Percentiles rank a stretch among this genome's conserved stretches.
Conservation (phyloP, 1,140 invertebrate species). For the Megalonaias nervosa region DNA sequence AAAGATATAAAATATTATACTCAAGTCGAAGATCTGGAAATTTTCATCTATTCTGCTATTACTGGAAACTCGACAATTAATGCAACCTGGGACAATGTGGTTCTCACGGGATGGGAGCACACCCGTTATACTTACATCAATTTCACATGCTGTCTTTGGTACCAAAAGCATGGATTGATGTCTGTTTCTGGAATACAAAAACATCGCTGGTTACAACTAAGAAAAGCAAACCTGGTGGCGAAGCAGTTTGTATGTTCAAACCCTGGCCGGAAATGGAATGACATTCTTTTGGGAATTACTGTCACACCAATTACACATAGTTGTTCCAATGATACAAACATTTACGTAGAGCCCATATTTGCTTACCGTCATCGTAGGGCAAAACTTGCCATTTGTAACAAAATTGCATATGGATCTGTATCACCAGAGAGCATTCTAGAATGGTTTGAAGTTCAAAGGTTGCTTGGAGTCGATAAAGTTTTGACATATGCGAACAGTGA, state of each 20-base stretch:
- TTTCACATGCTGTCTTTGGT: constrained; percentile 18
- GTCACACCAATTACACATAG: too few relatives aligned
- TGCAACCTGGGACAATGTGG: constrained; percentile 16
- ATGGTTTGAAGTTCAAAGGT: constrained; percentile 31
- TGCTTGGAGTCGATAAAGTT: constrained; percentile 22
- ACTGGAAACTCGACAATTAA: constrained; percentile 11
- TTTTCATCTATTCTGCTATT: constrained; percentile 27
- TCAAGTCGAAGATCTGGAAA: constrained; percentile 7
- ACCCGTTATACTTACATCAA: neutral
- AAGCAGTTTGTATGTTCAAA: constrained; percentile 23
- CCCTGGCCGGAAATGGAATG: neutral
- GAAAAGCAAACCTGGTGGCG: constrained; percentile 1
- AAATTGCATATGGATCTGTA: constrained; percentile 11
- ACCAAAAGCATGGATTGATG: neutral
- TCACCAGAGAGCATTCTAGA: constrained; percentile 23
- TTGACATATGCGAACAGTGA: constrained; percentile 9
- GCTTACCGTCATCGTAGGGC: too few relatives aligned
- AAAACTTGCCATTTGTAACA: too few relatives aligned
- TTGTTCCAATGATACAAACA: too few relatives aligned
- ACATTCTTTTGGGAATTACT: neutral
- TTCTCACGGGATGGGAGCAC: constrained; percentile 25
- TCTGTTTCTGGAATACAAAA: constrained; percentile 5
- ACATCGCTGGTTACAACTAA: constrained; percentile 19
- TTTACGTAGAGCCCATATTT: too few relatives aligned
- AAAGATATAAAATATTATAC: neutral